Evolutionary conservation across 1,140 invertebrate species (phyloP), one percentile per base, ranked within the genome.

Genomic region (Pseudomyrmex pallidus): DNA sequence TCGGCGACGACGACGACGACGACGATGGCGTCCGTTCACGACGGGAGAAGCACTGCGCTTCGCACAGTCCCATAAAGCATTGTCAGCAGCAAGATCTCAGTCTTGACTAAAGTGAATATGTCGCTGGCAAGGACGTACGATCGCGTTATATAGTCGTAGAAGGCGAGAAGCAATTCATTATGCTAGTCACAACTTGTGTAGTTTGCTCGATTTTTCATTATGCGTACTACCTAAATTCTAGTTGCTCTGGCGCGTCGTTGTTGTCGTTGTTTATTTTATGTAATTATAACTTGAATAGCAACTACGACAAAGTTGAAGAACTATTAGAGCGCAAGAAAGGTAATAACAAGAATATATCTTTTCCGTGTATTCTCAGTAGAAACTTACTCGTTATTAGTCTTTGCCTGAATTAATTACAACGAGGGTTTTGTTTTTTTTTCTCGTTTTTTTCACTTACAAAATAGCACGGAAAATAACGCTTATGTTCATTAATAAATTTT

Each of bases 101-200:
- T 87, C 72, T 73, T 59, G 63, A 61, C 52, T 72, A 67, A 77
- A 56, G 80, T 57, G 78, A 86, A 87, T 80, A 80, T 87, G 85
- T 72, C 66, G 82, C 67, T 86, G 86, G 87, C 86, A 87, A 87
- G 68, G 70, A 87, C 57, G 80, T 85, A 87, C 72, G 57, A 20
- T 85, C 83, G 59, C 62, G 68, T 88, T 88, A 82, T 88, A 82
- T 80, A 87, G 63, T 73, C 77, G 46, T 25, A 17, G 67, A 54
- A 83, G 62, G 56, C 63, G 52, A 54, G 22, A 52, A 25, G 62
- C 68, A 56, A 72, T 82, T 64, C 52, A 35, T 20, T 54, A 80
- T 72, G 76, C 76, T 80, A 80, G 76, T 80, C 76, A 80, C 76
- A 56, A 77, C 50, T 54, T 17, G 9, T 74, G 80, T 76, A 64